phyloP scores from a whole-genome alignment of 1,140 invertebrate genomes.

The Caenorhabditis remanei region DNA sequence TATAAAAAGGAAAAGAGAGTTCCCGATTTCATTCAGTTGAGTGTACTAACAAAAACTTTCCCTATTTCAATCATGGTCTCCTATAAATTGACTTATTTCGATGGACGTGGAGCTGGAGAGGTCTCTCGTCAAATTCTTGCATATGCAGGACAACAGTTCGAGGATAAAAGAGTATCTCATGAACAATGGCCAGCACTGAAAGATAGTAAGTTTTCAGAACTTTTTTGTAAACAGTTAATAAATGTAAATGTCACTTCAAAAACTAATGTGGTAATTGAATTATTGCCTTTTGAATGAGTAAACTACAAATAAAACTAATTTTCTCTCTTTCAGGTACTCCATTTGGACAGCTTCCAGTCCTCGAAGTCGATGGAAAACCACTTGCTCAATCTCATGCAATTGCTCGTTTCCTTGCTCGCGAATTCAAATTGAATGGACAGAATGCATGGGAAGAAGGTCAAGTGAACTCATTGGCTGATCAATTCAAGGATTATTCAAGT shows the following conservation, averaged over 20 bases:
- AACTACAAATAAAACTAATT: background rate
- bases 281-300: too few species aligned
- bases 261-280: too few species aligned
- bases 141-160: constrained; percentile 69
- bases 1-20: background rate
- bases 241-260: too few species aligned
- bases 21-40: background rate
- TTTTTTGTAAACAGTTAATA: background rate
- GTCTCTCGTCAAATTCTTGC: constrained; percentile 73
- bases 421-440: constrained; percentile 59
- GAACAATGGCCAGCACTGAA: constrained; percentile 75
- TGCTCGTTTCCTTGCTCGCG: constrained; percentile 66
- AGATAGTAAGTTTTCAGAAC: background rate
- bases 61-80: constrained; percentile 65
- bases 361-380: constrained; percentile 74
- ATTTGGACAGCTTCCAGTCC: constrained; percentile 71
- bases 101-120: constrained; percentile 74
- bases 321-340: constrained; percentile 69
- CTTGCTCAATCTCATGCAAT: constrained; percentile 71
- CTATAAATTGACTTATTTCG: constrained; percentile 77
- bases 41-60: background rate
- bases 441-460: constrained; percentile 44
- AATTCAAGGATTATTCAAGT: constrained; percentile 55
- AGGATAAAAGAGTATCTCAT: constrained; percentile 72
- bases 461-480: constrained; percentile 48